Conservation (phyloP, 1,140 invertebrate genomes). For the Lordiphosa collinella region DNA sequence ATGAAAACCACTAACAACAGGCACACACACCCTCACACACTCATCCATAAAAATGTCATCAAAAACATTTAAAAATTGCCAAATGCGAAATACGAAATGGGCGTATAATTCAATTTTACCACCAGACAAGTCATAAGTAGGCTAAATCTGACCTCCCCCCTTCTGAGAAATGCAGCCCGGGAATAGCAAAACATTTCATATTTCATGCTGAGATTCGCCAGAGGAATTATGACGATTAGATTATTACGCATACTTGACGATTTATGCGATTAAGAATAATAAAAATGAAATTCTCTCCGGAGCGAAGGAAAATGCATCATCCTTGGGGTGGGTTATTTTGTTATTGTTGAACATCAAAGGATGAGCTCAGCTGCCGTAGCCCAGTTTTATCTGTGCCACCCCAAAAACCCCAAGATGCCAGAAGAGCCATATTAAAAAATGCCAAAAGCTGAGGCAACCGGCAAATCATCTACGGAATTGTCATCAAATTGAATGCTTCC, state of each 20-base stretch:
- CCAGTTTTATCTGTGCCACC: conserved; percentile 27
- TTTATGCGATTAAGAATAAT: conserved; percentile 64
- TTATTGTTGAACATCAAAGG: conserved; percentile 60
- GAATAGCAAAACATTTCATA: conserved; percentile 1
- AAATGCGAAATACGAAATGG: conserved; percentile 29
- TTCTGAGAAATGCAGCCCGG: conserved; percentile 2
- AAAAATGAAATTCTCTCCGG: conserved; percentile 33
- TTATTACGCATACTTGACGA: conserved; percentile 74
- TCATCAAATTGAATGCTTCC: conserved; percentile 71
- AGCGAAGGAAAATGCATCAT: conserved; percentile 36
- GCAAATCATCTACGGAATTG: conserved; percentile 75
- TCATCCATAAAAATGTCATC: conserved; percentile 64
- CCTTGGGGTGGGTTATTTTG: conserved; percentile 24
- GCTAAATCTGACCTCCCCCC: conserved; percentile 19
- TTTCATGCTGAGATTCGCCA: conserved; percentile 56
- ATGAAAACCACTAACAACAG: neutral
- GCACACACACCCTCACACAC: conserved; percentile 1
- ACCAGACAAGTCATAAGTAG: conserved; percentile 42
- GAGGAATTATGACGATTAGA: conserved; percentile 69
- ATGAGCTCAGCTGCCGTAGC: conserved; percentile 54
- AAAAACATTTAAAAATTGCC: conserved; percentile 71
- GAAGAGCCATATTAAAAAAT: conserved; percentile 71
- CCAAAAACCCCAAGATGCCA: conserved; percentile 42
- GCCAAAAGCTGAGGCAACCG: conserved; percentile 67
- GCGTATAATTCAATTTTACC: conserved; percentile 58